phyloP scores from a whole-genome alignment of 92 coral and sea anemone genomes.

The Desmophyllum pertusum region DNA sequence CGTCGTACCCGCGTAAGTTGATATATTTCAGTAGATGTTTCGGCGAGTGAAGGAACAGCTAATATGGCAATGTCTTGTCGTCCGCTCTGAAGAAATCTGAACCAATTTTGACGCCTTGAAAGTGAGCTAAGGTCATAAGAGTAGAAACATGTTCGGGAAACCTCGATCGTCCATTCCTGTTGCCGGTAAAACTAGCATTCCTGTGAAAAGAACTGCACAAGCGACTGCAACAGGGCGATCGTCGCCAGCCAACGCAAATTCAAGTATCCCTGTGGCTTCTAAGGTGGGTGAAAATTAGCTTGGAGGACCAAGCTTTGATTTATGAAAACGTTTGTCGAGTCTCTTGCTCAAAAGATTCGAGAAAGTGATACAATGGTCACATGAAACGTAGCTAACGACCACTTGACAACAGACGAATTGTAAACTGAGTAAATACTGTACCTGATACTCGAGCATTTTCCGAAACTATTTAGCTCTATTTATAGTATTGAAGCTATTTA shows the following conservation, averaged over 20 bases:
- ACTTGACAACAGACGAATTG: conserved; percentile 43
- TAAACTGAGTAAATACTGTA: conserved; percentile 5
- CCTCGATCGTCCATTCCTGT: conserved; percentile 82
- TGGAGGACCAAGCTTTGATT: neutral
- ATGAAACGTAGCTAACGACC: neutral
- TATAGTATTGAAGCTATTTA: neutral
- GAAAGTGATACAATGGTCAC: neutral
- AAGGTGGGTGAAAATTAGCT: conserved; percentile 21
- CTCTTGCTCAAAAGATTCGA: neutral
- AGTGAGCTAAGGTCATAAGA: neutral
- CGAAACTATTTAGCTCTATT: no score
- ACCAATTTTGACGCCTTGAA: neutral
- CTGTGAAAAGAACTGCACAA: conserved; percentile 46
- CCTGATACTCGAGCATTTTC: neutral
- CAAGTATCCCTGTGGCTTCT: conserved; percentile 28
- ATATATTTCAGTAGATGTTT: neutral
- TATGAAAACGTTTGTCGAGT: neutral
- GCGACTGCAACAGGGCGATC: conserved; percentile 10
- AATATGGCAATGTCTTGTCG: no score
- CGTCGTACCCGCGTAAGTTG: conserved; percentile 16
- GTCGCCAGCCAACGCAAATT: conserved; percentile 3
- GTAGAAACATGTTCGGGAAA: conserved; percentile 49
- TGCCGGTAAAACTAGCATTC: conserved; percentile 66
- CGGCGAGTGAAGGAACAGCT: neutral
- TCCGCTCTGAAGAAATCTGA: neutral